These are phyloP conservation scores for Machaerirhynchus nigripectus DNA, from an alignment of 2,113 vertebrate genomes.

Conservation along the genomic window DNA sequence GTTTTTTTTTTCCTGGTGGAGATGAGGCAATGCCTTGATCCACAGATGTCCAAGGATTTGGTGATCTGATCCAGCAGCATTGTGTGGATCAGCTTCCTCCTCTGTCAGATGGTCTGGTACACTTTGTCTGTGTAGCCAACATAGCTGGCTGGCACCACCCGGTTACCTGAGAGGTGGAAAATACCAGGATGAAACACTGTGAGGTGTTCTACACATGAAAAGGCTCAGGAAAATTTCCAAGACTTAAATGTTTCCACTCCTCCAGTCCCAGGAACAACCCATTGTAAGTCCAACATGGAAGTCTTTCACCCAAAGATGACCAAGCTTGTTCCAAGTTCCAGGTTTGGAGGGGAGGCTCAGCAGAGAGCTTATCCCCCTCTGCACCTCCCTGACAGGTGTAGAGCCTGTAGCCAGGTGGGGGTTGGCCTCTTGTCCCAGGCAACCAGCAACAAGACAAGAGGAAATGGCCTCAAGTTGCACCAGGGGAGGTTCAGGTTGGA, in stretches of 20 bases:
- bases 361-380: neutral
- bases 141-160: fast-evolving
- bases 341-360: neutral
- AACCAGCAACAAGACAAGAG: neutral
- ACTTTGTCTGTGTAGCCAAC: neutral
- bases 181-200: neutral
- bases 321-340: neutral
- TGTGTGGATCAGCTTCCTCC: neutral
- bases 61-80: neutral
- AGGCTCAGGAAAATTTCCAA: neutral
- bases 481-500: neutral
- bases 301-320: neutral
- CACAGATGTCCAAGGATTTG: neutral
- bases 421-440: neutral
- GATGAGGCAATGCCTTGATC: neutral
- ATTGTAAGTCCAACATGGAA: neutral
- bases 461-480: too few species aligned
- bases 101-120: neutral
- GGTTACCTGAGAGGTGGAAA: neutral
- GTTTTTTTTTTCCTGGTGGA: neutral
- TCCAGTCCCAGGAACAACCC: too few species aligned
- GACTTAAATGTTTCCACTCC: neutral
- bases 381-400: neutral
- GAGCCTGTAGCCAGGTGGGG: neutral
- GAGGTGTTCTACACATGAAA: neutral